Evolutionary conservation across 2,888 invertebrate genomes (phyloP).

Genomic region (Cotesia congregata): DNA sequence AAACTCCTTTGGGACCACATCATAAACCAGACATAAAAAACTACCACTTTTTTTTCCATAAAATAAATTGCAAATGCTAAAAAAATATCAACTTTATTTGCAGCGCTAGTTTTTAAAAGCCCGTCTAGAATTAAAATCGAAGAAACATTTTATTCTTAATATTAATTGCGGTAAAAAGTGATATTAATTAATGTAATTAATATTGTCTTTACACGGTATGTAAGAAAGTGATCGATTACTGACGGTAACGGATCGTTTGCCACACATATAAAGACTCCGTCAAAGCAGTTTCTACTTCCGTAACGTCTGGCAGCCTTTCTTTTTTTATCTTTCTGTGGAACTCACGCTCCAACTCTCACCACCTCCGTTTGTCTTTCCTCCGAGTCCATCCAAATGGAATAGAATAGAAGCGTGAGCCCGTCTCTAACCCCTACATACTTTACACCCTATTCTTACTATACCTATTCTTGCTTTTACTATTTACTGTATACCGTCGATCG

Average conservation of each 20-base stretch:
- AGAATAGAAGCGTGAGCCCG: constrained; percentile 30
- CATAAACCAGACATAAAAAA: constrained; percentile 22
- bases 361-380: constrained; percentile 6
- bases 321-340: constrained; percentile 24
- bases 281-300: constrained; percentile 55
- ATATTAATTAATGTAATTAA: constrained; percentile 32
- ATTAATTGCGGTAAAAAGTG: background rate
- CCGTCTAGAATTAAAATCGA: too few relatives aligned
- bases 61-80: background rate
- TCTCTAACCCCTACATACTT: background rate
- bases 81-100: background rate
- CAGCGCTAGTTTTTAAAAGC: too few relatives aligned
- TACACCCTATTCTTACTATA: constrained; percentile 2
- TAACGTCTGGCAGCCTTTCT: constrained; percentile 38
- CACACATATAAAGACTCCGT: constrained; percentile 52
- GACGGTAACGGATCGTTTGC: constrained; percentile 58
- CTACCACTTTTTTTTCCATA: background rate
- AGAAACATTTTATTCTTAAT: background rate
- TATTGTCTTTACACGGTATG: constrained; percentile 34
- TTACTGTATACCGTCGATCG: background rate
- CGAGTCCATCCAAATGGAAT: constrained; percentile 12
- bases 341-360: constrained; percentile 20
- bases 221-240: constrained; percentile 54
- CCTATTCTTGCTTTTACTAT: background rate
- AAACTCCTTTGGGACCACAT: constrained; percentile 20